Percentiles rank a stretch among this genome's conserved stretches.
Conservation (phyloP, 2,888 invertebrate genomes). For the Andrena hattorfiana region DNA sequence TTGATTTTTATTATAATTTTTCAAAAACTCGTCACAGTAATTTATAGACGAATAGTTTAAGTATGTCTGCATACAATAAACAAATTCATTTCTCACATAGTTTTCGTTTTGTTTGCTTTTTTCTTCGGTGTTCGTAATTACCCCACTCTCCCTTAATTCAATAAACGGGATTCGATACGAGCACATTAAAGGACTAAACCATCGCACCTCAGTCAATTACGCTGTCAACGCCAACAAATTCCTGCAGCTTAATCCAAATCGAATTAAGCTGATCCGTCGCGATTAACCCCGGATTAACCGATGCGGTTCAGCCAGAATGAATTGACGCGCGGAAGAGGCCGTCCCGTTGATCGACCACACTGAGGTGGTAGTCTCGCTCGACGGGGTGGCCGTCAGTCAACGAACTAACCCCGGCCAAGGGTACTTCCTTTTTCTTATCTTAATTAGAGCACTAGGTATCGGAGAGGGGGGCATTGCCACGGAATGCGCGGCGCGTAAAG, state of each 20-base stretch:
- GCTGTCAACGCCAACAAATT: neutral
- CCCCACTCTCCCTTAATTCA: no score
- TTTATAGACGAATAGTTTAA: no score
- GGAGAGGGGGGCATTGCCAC: neutral
- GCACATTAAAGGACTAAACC: neutral
- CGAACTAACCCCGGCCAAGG: conserved; percentile 11
- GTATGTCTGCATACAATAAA: no score
- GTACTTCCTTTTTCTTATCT: conserved; percentile 64
- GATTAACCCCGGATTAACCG: conserved; percentile 55
- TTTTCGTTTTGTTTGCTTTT: no score
- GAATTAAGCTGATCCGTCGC: conserved; percentile 36
- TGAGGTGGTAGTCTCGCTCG: conserved; percentile 7
- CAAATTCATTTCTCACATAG: no score
- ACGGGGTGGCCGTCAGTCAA: neutral
- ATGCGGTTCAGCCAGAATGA: conserved; percentile 29
- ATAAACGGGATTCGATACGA: neutral
- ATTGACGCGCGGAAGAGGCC: conserved; percentile 10
- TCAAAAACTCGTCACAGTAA: no score
- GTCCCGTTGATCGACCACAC: conserved; percentile 28
- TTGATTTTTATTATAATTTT: no score
- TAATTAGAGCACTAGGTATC: conserved; percentile 43
- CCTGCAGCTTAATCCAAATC: conserved; percentile 22
- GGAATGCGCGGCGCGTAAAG: conserved; percentile 19
- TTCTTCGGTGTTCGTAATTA: no score
- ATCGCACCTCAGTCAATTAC: conserved; percentile 16